Evolutionary conservation across 2,113 vertebrate genomes (phyloP).

Genomic region (Cynoglossus semilaevis): DNA sequence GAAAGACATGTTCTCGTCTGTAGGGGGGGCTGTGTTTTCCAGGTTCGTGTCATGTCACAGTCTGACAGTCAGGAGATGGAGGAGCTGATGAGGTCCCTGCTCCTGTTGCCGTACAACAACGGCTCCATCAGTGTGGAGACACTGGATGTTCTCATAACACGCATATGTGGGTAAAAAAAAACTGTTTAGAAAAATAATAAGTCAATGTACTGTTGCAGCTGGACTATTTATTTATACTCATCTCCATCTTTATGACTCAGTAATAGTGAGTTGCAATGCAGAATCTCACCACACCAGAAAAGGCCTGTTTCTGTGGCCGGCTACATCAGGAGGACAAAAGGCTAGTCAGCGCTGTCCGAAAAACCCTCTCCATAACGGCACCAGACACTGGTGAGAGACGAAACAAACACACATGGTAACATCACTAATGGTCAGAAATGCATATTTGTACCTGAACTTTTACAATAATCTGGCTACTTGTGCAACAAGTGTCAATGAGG

Average conservation of each 20-base stretch:
- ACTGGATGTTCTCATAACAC: conserved; percentile 60
- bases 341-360: conserved; percentile 66
- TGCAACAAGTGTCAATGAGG: no score
- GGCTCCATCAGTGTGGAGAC: conserved; percentile 35
- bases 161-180: conserved; percentile 61
- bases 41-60: conserved; percentile 54
- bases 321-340: conserved; percentile 62
- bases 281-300: conserved; percentile 65
- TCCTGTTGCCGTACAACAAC: conserved; percentile 45
- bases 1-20: not conserved
- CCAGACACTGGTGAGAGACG: conserved; percentile 78
- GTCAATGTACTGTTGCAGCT: no score
- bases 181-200: not conserved
- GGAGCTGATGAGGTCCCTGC: conserved; percentile 34
- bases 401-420: not conserved
- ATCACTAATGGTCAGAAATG: no score
- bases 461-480: no score
- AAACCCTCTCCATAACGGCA: conserved; percentile 63
- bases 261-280: conserved; percentile 65
- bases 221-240: no score
- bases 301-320: conserved; percentile 79
- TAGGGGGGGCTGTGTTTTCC: conserved; percentile 71
- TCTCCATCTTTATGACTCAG: conserved; percentile 54
- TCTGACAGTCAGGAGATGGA: conserved; percentile 44
- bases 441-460: no score